These are phyloP conservation scores for Acheta domesticus DNA, from an alignment of 2,888 invertebrate species.

Conservation along the genomic window DNA sequence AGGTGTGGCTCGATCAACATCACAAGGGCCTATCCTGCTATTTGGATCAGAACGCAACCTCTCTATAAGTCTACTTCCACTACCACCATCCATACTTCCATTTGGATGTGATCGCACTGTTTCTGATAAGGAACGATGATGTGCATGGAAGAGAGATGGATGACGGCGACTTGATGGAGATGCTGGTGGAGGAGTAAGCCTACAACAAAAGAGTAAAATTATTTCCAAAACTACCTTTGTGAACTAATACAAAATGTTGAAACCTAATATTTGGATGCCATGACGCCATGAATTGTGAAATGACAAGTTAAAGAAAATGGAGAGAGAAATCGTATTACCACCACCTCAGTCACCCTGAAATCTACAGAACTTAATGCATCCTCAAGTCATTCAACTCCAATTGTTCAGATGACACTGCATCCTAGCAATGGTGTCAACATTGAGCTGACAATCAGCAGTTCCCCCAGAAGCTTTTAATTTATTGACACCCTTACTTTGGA, in stretches of 20 bases:
- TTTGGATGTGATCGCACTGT: slow-evolving; percentile 30
- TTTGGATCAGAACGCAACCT: slow-evolving; percentile 22
- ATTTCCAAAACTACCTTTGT: not conserved
- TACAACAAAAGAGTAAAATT: slow-evolving; percentile 27
- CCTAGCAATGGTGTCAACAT: no score
- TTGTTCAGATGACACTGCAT: no score
- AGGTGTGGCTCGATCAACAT: slow-evolving; percentile 20
- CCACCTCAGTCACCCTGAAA: no score
- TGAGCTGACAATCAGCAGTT: no score
- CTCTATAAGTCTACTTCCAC: slow-evolving; percentile 23
- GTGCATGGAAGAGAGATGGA: slow-evolving; percentile 39
- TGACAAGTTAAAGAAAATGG: no score
- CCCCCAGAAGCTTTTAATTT: no score
- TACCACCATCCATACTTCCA: slow-evolving; percentile 22
- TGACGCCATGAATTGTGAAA: not conserved
- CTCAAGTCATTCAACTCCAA: no score
- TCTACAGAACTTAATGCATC: no score
- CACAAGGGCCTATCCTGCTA: not conserved
- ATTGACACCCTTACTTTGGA: no score
- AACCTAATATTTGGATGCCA: no score
- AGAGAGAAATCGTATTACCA: no score
- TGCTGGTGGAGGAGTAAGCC: slow-evolving; percentile 41
- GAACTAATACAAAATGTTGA: no score
- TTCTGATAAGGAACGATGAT: slow-evolving; percentile 36
- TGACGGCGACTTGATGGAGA: slow-evolving; percentile 42